A percentile compares a stretch with the other conserved stretches of the same genome.
Conservation (phyloP, 2,797 vertebrate species). For the Loriculus beryllinus region DNA sequence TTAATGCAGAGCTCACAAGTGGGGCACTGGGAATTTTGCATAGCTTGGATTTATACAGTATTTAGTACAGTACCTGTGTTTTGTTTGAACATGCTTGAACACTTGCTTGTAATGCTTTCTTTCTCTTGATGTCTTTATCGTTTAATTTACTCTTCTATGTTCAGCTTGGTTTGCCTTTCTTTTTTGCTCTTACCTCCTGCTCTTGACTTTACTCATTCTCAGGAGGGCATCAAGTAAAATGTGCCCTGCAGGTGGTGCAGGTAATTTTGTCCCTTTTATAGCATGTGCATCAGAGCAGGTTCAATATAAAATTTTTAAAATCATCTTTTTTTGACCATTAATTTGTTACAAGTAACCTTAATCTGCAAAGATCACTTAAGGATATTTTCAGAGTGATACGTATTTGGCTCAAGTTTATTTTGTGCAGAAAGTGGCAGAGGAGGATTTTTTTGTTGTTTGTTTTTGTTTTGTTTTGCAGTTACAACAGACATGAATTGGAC, state of each 20-base stretch:
- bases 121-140: slow-evolving; percentile 6
- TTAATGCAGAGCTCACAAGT: neutral
- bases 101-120: neutral
- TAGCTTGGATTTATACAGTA: neutral
- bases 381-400: neutral
- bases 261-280: neutral
- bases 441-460: neutral
- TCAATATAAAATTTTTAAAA: neutral
- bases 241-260: neutral
- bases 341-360: neutral
- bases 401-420: neutral
- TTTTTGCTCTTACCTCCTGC: neutral
- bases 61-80: neutral
- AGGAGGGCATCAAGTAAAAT: neutral
- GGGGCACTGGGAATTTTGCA: neutral
- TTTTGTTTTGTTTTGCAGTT: neutral
- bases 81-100: slow-evolving; percentile 3
- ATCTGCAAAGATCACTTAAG: neutral
- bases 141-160: neutral
- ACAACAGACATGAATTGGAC: neutral
- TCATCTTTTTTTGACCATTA: neutral
- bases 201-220: neutral
- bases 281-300: neutral
- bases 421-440: neutral
- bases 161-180: neutral